Evolutionary conservation across 2,888 invertebrate genomes (phyloP).

Genomic region (Yponomeuta malinellus): DNA sequence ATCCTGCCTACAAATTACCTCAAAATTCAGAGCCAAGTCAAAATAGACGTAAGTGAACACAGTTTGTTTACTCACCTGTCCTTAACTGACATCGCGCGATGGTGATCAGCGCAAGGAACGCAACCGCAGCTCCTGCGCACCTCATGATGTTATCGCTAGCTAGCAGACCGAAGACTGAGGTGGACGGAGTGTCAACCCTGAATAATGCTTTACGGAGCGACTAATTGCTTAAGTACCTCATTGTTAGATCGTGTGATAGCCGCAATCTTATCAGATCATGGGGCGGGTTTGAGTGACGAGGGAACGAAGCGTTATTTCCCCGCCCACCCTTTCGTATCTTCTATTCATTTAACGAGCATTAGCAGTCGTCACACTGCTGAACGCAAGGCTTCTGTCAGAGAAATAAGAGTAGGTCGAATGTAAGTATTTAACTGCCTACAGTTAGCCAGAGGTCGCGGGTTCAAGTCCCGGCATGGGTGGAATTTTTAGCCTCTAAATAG

Average conservation of each 20-base stretch:
- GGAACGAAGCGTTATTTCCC: not conserved
- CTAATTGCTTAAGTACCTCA: not conserved
- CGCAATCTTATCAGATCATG: not conserved
- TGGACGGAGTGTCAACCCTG: not conserved
- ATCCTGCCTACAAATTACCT: too few relatives aligned
- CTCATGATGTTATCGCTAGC: slow-evolving; percentile 30
- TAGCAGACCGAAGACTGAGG: not conserved
- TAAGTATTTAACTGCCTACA: too few relatives aligned
- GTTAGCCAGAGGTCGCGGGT: too few relatives aligned
- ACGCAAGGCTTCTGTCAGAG: too few relatives aligned
- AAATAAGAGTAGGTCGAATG: too few relatives aligned
- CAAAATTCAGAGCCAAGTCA: too few relatives aligned
- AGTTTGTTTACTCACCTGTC: slow-evolving; percentile 26
- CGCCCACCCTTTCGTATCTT: not conserved
- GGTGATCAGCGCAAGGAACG: slow-evolving; percentile 24
- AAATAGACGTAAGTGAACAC: too few relatives aligned
- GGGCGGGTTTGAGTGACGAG: not conserved
- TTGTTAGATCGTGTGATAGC: not conserved
- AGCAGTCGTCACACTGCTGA: too few relatives aligned
- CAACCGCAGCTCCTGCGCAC: slow-evolving; percentile 23
- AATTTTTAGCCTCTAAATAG: too few relatives aligned
- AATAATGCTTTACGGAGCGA: not conserved
- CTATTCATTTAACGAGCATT: too few relatives aligned
- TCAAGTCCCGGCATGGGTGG: too few relatives aligned
- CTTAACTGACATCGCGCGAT: slow-evolving; percentile 26